Percentiles rank a stretch among this genome's conserved stretches.
phyloP scores from a whole-genome alignment of 92 coral and sea anemone genomes.

The Desmophyllum pertusum region DNA sequence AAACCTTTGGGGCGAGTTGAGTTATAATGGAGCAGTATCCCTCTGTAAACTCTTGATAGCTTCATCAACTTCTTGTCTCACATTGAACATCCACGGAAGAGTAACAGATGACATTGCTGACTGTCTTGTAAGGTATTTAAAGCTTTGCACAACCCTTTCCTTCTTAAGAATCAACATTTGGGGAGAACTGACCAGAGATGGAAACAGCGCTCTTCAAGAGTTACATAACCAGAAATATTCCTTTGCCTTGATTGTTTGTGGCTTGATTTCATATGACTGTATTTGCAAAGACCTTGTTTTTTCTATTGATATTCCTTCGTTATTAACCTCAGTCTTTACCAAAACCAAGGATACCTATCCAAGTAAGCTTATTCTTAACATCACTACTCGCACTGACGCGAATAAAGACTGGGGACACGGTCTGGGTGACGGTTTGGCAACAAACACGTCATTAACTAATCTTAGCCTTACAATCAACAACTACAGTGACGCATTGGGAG shows the following conservation, averaged over 20 bases:
- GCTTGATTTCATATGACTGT: not conserved
- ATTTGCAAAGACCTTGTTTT: not conserved
- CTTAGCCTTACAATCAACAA: no score
- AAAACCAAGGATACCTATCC: not conserved
- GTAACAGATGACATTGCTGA: not conserved
- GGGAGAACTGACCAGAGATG: not conserved
- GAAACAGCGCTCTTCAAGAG: not conserved
- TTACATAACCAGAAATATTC: not conserved
- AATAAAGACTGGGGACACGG: not conserved
- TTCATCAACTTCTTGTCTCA: not conserved
- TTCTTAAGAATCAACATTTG: not conserved
- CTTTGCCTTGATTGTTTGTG: not conserved
- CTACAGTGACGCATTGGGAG: no score
- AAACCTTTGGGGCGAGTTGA: slow-evolving; percentile 8
- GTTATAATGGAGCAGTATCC: not conserved
- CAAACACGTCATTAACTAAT: not conserved
- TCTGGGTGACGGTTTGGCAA: not conserved
- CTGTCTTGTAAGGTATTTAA: not conserved
- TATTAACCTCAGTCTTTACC: not conserved
- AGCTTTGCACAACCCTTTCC: not conserved
- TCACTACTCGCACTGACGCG: not conserved
- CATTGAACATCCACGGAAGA: not conserved
- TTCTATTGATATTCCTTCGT: not conserved
- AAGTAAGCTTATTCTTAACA: not conserved
- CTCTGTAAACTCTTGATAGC: not conserved